Percentiles rank a stretch among this genome's conserved stretches.
These are phyloP conservation scores for Resseliella maxima DNA, from an alignment of 2,888 invertebrate genomes.

Conservation along the genomic window DNA sequence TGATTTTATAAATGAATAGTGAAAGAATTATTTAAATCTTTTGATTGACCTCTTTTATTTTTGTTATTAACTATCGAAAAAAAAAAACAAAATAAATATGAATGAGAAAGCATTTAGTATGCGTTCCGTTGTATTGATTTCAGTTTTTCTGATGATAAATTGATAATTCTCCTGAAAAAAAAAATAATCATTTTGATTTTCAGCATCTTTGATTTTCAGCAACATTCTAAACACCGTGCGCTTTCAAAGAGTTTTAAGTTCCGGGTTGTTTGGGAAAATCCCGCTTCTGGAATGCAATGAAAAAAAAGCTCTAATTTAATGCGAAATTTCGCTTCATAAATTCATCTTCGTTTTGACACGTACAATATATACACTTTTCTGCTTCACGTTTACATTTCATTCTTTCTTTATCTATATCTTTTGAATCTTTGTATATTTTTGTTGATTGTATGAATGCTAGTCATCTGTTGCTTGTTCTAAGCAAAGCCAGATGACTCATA, in stretches of 20 bases:
- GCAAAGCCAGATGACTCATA: neutral
- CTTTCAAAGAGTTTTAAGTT: neutral
- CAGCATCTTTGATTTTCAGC: too few species aligned
- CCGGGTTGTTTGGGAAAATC: slow-evolving; percentile 21
- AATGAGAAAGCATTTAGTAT: too few species aligned
- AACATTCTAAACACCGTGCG: too few species aligned
- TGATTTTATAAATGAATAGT: too few species aligned
- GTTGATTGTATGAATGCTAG: neutral
- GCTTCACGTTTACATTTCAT: neutral
- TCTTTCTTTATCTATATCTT: neutral
- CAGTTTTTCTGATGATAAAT: too few species aligned
- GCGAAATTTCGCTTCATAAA: neutral
- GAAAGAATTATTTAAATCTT: too few species aligned
- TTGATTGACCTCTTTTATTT: too few species aligned
- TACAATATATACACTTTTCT: neutral
- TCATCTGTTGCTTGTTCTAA: neutral
- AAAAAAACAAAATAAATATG: too few species aligned
- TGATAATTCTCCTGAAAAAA: too few species aligned
- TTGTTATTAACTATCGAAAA: too few species aligned
- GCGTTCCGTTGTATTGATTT: too few species aligned
- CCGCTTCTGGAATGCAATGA: neutral
- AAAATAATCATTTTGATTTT: too few species aligned
- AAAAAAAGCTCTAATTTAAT: slow-evolving; percentile 4
- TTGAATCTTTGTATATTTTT: neutral
- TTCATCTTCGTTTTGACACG: neutral